Conservation (phyloP, 2,113 vertebrate genomes). For the Microcebus jonahi region DNA sequence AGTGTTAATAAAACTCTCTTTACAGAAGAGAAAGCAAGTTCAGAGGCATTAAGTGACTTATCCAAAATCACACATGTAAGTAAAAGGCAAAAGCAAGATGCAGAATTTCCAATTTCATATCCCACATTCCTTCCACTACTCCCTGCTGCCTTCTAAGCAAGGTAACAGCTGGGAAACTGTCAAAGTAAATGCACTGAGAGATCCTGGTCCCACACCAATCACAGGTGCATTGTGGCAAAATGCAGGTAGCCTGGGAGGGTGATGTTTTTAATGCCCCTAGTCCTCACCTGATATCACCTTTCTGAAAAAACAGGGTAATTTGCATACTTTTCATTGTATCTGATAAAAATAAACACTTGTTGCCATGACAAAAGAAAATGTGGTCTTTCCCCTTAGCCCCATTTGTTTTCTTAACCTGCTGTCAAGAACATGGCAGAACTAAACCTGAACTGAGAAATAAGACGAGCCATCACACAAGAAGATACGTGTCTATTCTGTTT, state of each 20-base stretch:
- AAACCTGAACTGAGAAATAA: not conserved
- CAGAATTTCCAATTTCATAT: not conserved
- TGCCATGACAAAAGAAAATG: not conserved
- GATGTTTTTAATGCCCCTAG: not conserved
- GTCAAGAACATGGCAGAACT: not conserved
- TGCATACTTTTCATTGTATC: not conserved
- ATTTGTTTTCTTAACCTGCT: not conserved
- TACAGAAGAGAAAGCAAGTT: not conserved
- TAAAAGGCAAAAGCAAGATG: not conserved
- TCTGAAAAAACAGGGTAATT: not conserved
- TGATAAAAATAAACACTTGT: not conserved
- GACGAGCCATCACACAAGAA: not conserved
- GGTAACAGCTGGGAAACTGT: not conserved
- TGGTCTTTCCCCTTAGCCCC: not conserved
- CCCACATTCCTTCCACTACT: too few species aligned
- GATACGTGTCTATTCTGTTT: not conserved
- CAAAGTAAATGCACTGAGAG: not conserved
- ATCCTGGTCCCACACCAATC: fast-evolving
- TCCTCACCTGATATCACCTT: not conserved
- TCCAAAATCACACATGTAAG: not conserved
- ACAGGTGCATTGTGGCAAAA: not conserved
- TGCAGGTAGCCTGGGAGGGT: not conserved
- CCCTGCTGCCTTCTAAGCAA: not conserved
- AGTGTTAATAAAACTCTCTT: not conserved
- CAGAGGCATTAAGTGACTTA: not conserved